These are phyloP conservation scores for Drosophila antonietae DNA, from an alignment of 2,888 invertebrate genomes.

Conservation along the genomic window DNA sequence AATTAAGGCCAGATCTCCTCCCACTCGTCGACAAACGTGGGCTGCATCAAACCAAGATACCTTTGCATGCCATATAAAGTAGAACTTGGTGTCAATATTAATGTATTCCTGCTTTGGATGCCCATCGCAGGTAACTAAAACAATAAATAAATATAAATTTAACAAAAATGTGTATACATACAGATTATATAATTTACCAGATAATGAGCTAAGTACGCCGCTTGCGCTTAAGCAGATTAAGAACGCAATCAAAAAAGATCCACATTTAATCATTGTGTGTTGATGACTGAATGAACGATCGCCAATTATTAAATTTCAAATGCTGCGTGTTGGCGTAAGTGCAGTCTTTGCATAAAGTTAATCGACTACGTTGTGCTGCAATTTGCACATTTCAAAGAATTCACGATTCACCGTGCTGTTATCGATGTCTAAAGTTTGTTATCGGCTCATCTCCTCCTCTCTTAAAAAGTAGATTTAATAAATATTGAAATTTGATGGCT, in stretches of 20 bases:
- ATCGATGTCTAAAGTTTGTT: neutral
- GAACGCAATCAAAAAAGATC: slow-evolving; percentile 2
- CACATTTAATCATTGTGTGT: slow-evolving; percentile 1
- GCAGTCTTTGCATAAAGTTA: too few relatives aligned
- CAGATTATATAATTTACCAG: neutral
- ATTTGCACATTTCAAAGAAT: neutral
- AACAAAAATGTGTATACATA: neutral
- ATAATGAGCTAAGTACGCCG: neutral
- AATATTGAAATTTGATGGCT: neutral
- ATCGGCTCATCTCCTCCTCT: neutral
- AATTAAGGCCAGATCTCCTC: slow-evolving; percentile 28
- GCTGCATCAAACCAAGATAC: slow-evolving; percentile 18
- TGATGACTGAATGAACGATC: too few relatives aligned
- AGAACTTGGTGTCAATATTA: slow-evolving; percentile 14
- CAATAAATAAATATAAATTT: neutral
- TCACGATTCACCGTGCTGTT: neutral
- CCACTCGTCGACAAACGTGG: slow-evolving; percentile 27
- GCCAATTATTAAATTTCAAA: too few relatives aligned
- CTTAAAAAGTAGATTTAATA: neutral
- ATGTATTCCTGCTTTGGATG: neutral
- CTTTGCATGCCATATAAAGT: slow-evolving; percentile 3
- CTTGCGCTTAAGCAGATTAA: neutral
- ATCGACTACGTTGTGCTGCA: neutral
- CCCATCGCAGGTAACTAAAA: slow-evolving; percentile 13
- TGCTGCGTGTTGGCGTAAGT: too few relatives aligned